Evolutionary conservation across 2,888 invertebrate species (phyloP), one percentile per base, ranked within the genome.

Genomic region (Adineta ricciae): DNA sequence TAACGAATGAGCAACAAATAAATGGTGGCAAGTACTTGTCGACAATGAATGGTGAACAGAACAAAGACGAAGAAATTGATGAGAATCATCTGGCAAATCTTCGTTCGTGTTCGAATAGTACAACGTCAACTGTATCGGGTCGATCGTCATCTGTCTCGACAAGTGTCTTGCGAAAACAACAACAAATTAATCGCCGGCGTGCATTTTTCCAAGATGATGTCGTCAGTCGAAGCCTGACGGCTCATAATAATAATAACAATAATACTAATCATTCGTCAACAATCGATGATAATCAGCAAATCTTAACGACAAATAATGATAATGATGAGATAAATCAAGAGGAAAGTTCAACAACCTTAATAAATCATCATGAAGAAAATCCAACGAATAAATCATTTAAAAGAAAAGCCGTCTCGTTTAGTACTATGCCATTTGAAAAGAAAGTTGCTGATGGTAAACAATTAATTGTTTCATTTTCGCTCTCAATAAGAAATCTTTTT

Each of bases 361-460:
- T 11, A 41, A 78, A 41, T n/a, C 21, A 1, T 41, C 38, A 41
- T 41, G 78, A 78, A 41, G 78, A 78, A 78, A 78, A 24, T 41
- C 78, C 38, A 41, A 19, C 78, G 24, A 78, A 41, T 38, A 78
- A 78, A 78, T 24, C 78, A 38, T 78, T 78, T 24, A 78, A 78
- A 78, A 21, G 78, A 78, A 78, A 78, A 78, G 41, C 41, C 24
- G 78, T 78, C 14, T 78, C 78, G 41, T 78, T 78, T 78, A 78
- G 78, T 78, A 78, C 78, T 24, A 78, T 78, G 78, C 78, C 78
- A 78, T 78, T 78, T 41, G 78, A 78, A 7, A 78, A 78, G 11
- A 78, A 78, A 78, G 78, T 78, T 41, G 78, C 78, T n/a, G 78
- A 78, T 78, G 78, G 78, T 78, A 41, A 41, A 41, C 11, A 7